phyloP scores from a whole-genome alignment of 2,113 vertebrate species.

The Mus spicilegus region DNA sequence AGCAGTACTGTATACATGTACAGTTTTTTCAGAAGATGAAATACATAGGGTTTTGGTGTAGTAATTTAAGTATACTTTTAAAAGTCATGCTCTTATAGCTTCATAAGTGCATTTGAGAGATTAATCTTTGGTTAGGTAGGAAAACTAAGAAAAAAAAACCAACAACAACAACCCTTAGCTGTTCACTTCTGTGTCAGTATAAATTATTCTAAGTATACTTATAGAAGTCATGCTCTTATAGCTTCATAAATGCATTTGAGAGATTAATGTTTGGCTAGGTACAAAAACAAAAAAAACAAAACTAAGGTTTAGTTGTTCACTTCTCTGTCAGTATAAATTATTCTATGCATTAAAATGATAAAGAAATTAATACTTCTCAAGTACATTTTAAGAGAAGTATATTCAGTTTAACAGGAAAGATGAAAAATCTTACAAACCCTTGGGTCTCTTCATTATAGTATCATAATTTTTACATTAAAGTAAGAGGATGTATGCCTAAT shows the following conservation, averaged over 20 bases:
- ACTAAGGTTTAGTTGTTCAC: neutral
- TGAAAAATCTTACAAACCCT: neutral
- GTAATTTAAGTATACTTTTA: neutral
- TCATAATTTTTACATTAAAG: constrained; percentile 75
- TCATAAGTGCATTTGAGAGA: neutral
- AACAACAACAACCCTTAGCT: neutral
- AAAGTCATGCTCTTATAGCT: neutral
- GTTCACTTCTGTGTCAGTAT: neutral
- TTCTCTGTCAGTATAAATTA: neutral
- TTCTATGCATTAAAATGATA: constrained; percentile 17
- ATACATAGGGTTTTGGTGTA: neutral
- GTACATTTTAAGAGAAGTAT: constrained; percentile 41
- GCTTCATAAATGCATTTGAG: too few relatives aligned
- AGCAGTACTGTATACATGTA: neutral
- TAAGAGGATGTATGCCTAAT: constrained; percentile 57
- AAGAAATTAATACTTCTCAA: neutral
- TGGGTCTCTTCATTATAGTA: constrained; percentile 38
- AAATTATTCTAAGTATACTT: neutral
- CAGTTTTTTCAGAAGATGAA: neutral
- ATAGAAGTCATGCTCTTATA: too few relatives aligned
- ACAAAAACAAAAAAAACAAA: too few relatives aligned
- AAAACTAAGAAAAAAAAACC: neutral
- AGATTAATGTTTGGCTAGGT: too few relatives aligned
- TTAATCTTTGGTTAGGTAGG: constrained; percentile 13
- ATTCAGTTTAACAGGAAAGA: constrained; percentile 55